Evolutionary conservation across 2,113 vertebrate species (phyloP), one percentile per base, ranked within the genome.

Genomic region (Nansenia antarctica): DNA sequence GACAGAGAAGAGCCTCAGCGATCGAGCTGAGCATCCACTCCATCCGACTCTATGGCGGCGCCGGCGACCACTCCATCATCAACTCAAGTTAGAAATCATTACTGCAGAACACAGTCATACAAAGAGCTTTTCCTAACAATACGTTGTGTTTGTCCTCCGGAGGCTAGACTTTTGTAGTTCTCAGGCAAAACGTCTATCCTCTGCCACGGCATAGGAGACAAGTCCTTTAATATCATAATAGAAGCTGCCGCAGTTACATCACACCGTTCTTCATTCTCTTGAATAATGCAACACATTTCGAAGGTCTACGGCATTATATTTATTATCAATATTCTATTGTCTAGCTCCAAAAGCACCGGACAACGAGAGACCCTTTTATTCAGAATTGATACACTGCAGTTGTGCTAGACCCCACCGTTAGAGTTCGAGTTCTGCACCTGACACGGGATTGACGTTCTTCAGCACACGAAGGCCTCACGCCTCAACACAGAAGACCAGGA

Each of bases 231-330:
- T 30, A 52, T 45, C 39, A 42, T 52, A 67, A 45, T 59, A 42
- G 37, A 65, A 55, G 39, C 62, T 57, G 62, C 47, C 49, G 20
- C 15, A 20, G 35, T 20, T 66, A 49, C 66, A 57, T 49, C 20
- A 31, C 52, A 64, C 72, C 47, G 55, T 68, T 69, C 69, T 65
- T 52, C 39, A 42, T 69, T 49, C 68, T 47, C 24, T 12, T 74
- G 39, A 74, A 75, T 79, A 64, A 74, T 68, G 64, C 72, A 61
- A 64, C 39, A 67, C n/a, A n/a, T 47, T 27, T 58, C 22, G 15
- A 12, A 58, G 55, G 27, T 58, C 1, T 30, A 29, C 18, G 11
- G n/a, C 45, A n/a, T n/a, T n/a, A n/a, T n/a, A n/a, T n/a, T n/a
- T n/a, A n/a, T n/a, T n/a, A n/a, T n/a, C n/a, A n/a, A n/a, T n/a